Evolutionary conservation across 2,888 invertebrate species (phyloP), one percentile per base, ranked within the genome.

Genomic region (Spisula subtruncata): DNA sequence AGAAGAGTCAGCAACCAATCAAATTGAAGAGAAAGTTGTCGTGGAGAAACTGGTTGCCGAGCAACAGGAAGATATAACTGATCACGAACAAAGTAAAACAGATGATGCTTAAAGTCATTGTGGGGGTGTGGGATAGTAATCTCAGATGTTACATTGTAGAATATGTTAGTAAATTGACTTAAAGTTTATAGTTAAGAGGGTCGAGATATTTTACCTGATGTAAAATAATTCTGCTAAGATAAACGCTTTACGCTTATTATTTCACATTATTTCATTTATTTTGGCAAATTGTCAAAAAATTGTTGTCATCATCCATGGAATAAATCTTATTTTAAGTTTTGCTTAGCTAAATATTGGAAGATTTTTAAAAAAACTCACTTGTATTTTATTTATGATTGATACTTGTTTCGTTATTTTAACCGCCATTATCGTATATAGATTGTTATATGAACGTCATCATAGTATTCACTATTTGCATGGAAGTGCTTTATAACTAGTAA

Each of bases 31-130:
- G 46, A 80, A 79, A n/a, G 46, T 71, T 14, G 75, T 25, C 32
- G 16, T 29, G 14, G 75, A 75, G 35, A 41, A 71, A 71, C n/a
- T 71, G 32, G 18, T 35, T 4, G 35, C 79, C 29, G 71, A 71
- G 35, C 48, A 84, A 48, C 51, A 75, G 5, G 46, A 25, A 14
- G 84, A 84, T 10, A 46, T 10, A 25, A 46, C 41, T 25, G 84
- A 84, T 32, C 75, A 46, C 20, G 84, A 85, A 56, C 80, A 85
- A 80, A 85, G 18, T 79, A 80, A 85, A 41, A 35, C 56, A 16
- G 85, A 85, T 41, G 56, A 85, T 56, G 56, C 85, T 80, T 85
- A 85, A 41, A 80, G 16, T n/a, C 18, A 35, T 32, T 32, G 32
- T n/a, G n/a, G n/a, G n/a, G n/a, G n/a, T n/a, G n/a, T n/a, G 32